Conservation (phyloP, 2,113 vertebrate genomes). For the Sylvietta virens region DNA sequence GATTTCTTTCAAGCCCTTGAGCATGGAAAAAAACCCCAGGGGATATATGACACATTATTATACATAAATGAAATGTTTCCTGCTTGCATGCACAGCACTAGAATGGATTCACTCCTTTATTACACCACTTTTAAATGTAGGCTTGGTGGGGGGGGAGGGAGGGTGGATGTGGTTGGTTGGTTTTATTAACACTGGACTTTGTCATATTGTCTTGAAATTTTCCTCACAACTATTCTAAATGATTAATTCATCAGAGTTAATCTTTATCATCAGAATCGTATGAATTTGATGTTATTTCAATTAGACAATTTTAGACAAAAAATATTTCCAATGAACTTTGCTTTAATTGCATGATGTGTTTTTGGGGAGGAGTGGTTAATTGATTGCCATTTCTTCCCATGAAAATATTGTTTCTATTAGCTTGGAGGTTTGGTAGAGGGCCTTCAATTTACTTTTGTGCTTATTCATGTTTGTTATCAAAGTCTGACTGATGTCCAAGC, state of each 20-base stretch:
- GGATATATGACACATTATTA: no score
- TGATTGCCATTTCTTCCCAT: not conserved
- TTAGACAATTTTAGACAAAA: not conserved
- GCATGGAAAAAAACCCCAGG: not conserved
- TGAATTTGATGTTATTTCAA: not conserved
- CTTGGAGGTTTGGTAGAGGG: fast-evolving
- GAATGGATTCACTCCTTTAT: not conserved
- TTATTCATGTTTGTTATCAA: not conserved
- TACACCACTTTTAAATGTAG: not conserved
- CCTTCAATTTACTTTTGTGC: not conserved
- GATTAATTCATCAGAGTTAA: not conserved
- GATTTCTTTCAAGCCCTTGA: not conserved
- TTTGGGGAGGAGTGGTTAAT: not conserved
- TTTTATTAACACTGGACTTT: not conserved
- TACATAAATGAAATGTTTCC: not conserved
- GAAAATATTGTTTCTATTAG: not conserved
- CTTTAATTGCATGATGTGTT: not conserved
- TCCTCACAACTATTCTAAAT: not conserved
- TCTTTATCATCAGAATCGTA: not conserved
- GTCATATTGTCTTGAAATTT: not conserved
- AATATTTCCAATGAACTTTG: not conserved
- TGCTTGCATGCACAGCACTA: not conserved
- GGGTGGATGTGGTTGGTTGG: not conserved
- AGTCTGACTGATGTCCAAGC: not conserved
- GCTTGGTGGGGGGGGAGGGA: no score